Conservation (phyloP, 2,888 invertebrate genomes). For the Phasia obesa region DNA sequence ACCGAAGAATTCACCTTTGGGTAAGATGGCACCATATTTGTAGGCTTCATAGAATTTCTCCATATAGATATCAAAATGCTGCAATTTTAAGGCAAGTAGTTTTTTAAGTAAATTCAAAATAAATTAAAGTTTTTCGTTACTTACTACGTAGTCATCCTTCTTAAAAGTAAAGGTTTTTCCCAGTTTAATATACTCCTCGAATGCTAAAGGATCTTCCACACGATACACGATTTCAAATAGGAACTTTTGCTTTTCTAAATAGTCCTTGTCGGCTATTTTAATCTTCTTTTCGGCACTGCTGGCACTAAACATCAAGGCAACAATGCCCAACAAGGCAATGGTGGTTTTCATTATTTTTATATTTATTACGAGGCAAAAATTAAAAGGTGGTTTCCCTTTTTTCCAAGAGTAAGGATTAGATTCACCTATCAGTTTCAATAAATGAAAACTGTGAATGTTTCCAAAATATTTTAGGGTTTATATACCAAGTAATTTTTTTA, state of each 20-base stretch:
- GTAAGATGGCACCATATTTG: slow-evolving; percentile 82
- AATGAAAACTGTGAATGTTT: slow-evolving; percentile 75
- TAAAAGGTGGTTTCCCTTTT: too few relatives aligned
- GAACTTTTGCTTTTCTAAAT: slow-evolving; percentile 76
- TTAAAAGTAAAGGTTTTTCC: slow-evolving; percentile 80
- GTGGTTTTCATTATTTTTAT: slow-evolving; percentile 72
- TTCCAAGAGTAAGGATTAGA: too few relatives aligned
- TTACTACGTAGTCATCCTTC: slow-evolving; percentile 65
- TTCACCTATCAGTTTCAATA: slow-evolving; percentile 73
- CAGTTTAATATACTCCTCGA: slow-evolving; percentile 76
- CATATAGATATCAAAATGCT: slow-evolving; percentile 75
- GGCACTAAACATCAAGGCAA: slow-evolving; percentile 71
- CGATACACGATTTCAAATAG: slow-evolving; percentile 76
- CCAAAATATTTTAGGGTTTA: not conserved
- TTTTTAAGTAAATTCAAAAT: slow-evolving; percentile 69
- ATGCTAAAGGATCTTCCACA: slow-evolving; percentile 74
- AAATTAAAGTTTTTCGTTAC: too few relatives aligned
- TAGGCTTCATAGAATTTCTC: slow-evolving; percentile 74
- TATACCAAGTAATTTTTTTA: slow-evolving; percentile 26
- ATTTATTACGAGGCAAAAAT: slow-evolving; percentile 58
- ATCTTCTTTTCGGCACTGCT: slow-evolving; percentile 70
- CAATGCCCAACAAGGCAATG: slow-evolving; percentile 71
- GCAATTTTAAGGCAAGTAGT: too few relatives aligned
- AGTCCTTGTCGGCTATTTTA: slow-evolving; percentile 75
- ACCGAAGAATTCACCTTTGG: slow-evolving; percentile 84